Evolutionary conservation across 2,113 vertebrate species (phyloP).

Genomic region (Aplodontia rufa): DNA sequence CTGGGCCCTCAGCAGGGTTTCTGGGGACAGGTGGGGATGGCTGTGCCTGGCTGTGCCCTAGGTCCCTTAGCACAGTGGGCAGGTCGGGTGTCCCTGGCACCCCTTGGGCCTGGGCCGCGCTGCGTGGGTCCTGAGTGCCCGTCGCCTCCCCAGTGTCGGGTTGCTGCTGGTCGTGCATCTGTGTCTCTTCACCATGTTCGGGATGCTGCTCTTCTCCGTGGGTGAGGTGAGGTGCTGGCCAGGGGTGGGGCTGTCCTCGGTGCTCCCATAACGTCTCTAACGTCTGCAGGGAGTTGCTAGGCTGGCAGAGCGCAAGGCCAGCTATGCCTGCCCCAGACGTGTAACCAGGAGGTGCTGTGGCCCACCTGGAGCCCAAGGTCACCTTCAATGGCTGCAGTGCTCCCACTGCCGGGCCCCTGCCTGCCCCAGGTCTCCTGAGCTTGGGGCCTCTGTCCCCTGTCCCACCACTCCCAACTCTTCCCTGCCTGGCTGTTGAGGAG

Average conservation of each 20-base stretch:
- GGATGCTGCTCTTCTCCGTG: constrained; percentile 92
- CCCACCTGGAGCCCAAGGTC: no score
- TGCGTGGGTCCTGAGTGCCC: accelerated
- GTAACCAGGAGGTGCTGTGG: neutral
- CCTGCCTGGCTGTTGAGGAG: no score
- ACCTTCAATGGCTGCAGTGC: accelerated
- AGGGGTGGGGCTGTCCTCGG: no score
- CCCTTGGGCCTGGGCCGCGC: neutral
- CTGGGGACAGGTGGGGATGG: neutral
- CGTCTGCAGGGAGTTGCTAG: no score
- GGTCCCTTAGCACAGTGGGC: accelerated
- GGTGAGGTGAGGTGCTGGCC: constrained; percentile 80
- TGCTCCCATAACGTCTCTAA: no score
- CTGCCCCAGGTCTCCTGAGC: neutral
- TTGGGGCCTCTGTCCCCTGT: neutral
- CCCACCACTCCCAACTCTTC: neutral
- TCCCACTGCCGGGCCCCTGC: no score
- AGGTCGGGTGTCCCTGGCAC: neutral
- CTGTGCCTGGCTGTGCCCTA: neutral
- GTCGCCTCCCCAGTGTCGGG: constrained; percentile 86
- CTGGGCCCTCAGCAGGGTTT: accelerated
- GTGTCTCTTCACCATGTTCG: constrained; percentile 95
- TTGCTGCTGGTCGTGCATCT: constrained; percentile 93
- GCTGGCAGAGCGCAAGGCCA: neutral
- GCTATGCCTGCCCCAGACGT: neutral